A percentile compares a stretch with the other conserved stretches of the same genome.
Evolutionary conservation across 2,797 vertebrate genomes (phyloP).

Genomic region (Scyliorhinus canicula): DNA sequence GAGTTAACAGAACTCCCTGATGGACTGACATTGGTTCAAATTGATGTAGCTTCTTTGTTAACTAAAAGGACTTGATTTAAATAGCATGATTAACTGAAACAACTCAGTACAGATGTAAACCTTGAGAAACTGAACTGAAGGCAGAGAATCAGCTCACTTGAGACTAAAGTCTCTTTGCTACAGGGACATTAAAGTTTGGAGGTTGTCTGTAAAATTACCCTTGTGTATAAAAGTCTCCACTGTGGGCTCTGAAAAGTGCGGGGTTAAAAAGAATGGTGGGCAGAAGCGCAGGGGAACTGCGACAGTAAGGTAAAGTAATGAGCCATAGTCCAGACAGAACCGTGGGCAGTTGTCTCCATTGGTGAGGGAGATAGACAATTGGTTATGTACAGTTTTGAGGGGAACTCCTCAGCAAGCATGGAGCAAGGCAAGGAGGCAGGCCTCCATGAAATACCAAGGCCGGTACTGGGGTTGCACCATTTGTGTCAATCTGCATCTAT

Average conservation of each 20-base stretch:
- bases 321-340: too few species aligned
- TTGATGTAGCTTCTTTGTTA: not conserved
- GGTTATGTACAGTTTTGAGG: too few species aligned
- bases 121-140: not conserved
- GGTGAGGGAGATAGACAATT: too few species aligned
- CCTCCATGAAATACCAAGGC: too few species aligned
- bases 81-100: not conserved
- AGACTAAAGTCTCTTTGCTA: not conserved
- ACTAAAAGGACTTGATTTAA: not conserved
- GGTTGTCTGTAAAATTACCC: not conserved
- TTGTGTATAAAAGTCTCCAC: not conserved
- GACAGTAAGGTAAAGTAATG: too few species aligned
- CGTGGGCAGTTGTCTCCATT: too few species aligned
- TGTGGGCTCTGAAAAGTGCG: not conserved
- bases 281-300: not conserved
- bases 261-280: not conserved
- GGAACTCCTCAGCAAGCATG: too few species aligned
- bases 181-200: not conserved
- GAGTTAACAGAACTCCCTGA: not conserved
- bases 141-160: not conserved
- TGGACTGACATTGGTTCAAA: not conserved
- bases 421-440: too few species aligned
- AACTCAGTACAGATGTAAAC: not conserved
- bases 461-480: too few species aligned
- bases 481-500: too few species aligned